Base-by-base conservation (phyloP, 2,888 invertebrate species). In the Endomychus coccineus region DNA sequence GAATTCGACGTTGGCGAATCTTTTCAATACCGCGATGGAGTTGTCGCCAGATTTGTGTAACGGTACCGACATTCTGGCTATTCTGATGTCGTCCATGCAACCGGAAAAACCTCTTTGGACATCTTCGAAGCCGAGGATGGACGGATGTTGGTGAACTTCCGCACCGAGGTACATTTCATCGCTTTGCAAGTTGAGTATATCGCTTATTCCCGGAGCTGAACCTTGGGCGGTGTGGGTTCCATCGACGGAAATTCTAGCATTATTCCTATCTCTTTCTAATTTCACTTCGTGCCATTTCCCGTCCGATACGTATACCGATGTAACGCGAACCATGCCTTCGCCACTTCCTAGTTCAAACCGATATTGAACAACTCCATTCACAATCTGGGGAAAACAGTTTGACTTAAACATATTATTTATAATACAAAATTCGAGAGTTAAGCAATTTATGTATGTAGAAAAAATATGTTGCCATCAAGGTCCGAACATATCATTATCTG, bases 311-410 rank as follows among this genome's bases (percentile, higher is more conserved):
- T 77, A 77, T n/a, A 80, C 70, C 39, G 80, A 80, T 16, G 80
- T 76, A 2, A 87, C 83, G 43, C 83, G 75, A 16, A 91, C 83
- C 34, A 83, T 68, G 21, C 88, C 91, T 64, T 86, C 86, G 4
- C 95, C 96, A 47, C 86, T 84, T 12, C 96, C 96, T 48, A 94
- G 75, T 62, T 96, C 89, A 71, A 92, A 90, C 46, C 87, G 78
- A 66, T 90, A 91, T 63, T 89, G 90, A 7, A 92, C 77, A 30
- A 78, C 77, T 1, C 94, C 95, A 61, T 89, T 85, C 11, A 78
- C 79, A 35, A 85, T 72, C 74, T 76, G 52, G 17, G 62, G 58
- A n/a, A 31, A 12, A 11, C n/a, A n/a, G n/a, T n/a, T n/a, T n/a
- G n/a, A n/a, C n/a, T n/a, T n/a, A n/a, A n/a, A n/a, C n/a, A n/a